Evolutionary conservation across 2,113 vertebrate genomes (phyloP).

Genomic region (Lagopus leucura): DNA sequence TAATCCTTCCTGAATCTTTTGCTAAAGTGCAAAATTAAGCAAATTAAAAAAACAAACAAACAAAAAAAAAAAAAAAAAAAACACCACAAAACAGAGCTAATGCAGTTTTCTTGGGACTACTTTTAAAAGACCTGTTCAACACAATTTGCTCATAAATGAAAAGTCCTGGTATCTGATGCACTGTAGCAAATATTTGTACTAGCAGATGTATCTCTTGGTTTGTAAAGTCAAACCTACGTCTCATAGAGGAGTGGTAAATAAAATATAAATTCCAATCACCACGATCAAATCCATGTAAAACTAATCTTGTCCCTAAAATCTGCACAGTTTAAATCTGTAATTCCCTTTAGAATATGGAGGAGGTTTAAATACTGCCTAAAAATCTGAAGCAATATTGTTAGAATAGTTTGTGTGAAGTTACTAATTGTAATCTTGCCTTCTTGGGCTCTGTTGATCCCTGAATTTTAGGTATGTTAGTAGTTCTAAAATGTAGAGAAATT

Average conservation of each 20-base stretch:
- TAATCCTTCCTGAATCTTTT: not conserved
- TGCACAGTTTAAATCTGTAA: not conserved
- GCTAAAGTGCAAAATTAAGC: not conserved
- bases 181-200: not conserved
- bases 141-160: not conserved
- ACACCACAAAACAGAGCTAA: not conserved
- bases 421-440: not conserved
- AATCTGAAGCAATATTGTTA: not conserved
- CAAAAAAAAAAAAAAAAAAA: too few species aligned
- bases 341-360: not conserved
- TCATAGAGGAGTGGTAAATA: fast-evolving
- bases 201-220: not conserved
- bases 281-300: not conserved
- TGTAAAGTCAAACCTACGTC: not conserved
- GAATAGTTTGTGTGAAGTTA: not conserved
- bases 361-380: not conserved
- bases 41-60: not conserved
- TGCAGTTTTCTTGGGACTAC: not conserved
- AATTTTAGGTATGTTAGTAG: not conserved
- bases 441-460: not conserved
- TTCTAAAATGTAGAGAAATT: not conserved
- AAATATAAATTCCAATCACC: not conserved
- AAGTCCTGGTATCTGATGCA: not conserved
- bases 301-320: not conserved
- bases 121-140: not conserved